Percentiles rank a stretch among this genome's conserved stretches.
phyloP scores from a whole-genome alignment of 1,140 invertebrate species.

The Rhagoletis pomonella region DNA sequence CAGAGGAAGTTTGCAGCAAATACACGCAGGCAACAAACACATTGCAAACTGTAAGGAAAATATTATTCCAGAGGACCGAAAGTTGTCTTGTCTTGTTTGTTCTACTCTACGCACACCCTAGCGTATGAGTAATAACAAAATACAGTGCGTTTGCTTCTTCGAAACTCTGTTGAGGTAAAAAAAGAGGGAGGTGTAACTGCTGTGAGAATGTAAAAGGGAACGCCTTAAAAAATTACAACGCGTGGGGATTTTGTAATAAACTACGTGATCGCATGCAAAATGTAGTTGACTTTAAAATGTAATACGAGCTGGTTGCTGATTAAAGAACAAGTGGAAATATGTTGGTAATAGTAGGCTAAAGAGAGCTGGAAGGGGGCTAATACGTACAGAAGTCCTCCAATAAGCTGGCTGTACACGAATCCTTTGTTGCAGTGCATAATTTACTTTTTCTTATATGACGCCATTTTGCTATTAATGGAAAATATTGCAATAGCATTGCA shows the following conservation, averaged over 20 bases:
- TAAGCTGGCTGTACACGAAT: background rate
- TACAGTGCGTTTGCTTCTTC: background rate
- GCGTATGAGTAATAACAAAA: slow-evolving; percentile 36
- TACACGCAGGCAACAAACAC: background rate
- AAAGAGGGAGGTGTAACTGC: background rate
- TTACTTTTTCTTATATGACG: slow-evolving; percentile 13
- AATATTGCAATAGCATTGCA: background rate
- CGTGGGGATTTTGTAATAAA: slow-evolving; percentile 26
- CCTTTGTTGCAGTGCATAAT: background rate
- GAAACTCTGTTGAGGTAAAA: background rate
- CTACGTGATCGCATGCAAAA: slow-evolving; percentile 27
- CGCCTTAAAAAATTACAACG: background rate
- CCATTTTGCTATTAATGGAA: slow-evolving; percentile 4
- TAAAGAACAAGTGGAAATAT: background rate
- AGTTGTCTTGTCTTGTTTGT: background rate
- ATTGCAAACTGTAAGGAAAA: slow-evolving; percentile 26
- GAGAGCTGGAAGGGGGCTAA: too few species aligned
- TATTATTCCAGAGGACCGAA: background rate
- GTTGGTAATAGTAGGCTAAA: background rate
- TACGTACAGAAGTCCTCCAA: background rate
- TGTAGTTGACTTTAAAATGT: background rate
- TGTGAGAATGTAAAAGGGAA: too few species aligned
- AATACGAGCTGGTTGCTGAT: background rate
- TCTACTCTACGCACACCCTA: background rate
- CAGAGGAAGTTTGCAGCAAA: background rate